Base-by-base conservation (phyloP, 2,888 invertebrate species). In the Melinaea marsaeus region DNA sequence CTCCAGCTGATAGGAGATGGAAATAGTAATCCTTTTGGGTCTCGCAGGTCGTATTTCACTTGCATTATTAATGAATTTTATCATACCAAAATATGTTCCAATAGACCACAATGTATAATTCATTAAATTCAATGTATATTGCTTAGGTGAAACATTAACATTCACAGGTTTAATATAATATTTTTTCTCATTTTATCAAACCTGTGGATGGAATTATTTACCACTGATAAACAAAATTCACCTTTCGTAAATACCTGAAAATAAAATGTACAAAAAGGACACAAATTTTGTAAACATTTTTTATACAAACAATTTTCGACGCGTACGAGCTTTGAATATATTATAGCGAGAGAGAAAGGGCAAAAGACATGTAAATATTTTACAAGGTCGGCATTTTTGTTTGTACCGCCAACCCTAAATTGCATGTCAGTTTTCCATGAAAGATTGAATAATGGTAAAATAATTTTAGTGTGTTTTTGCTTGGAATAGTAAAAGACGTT, bases 341-440 rank as follows among this genome's bases (percentile, higher is more conserved):
- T 82, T 76, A 80, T 74, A 63, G 62, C 63, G 67, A 63, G 60
- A 66, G 65, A 72, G 74, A 73, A 76, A 75, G 74, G 75, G 72
- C 73, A 75, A 78, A 78, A 79, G 76, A 80, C 77, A 75, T 75
- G 80, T 79, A 77, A 83, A 81, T 81, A 81, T 79, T 83, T 80
- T 75, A 80, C 76, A 76, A 69, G 72, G 74, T 69, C 67, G 76
- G 74, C 68, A 72, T 75, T 73, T 72, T 69, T 73, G 70, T 75
- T 74, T 77, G 72, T 73, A 64, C 47, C 58, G 51, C 55, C 59
- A 60, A 60, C 66, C 66, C 51, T 64, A 61, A 60, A 67, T 64
- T 67, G 62, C 47, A 63, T 42, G 63, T 61, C 69, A 70, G 57
- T 63, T 61, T 64, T 65, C 22, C 58, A 61, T 59, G 60, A 51